phyloP scores from a whole-genome alignment of 2,113 vertebrate genomes.

The Pungitius pungitius region DNA sequence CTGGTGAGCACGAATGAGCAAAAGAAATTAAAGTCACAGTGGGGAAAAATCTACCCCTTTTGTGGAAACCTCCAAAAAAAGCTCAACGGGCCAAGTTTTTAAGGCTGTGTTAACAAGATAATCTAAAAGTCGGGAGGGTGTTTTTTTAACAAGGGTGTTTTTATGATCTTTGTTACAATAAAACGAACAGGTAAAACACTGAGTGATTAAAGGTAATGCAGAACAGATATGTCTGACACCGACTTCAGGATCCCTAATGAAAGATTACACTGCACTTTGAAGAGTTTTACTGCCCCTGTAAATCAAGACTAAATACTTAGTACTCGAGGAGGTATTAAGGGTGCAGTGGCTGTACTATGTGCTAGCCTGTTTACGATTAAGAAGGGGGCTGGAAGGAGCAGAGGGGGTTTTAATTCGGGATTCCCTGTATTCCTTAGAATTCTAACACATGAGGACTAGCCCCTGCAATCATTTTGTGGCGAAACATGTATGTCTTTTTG shows the following conservation, averaged over 20 bases:
- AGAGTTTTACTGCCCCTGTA: conserved; percentile 84
- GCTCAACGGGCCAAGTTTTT: conserved; percentile 61
- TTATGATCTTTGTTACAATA: conserved; percentile 83
- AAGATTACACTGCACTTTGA: conserved; percentile 86
- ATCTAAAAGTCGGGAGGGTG: conserved; percentile 74
- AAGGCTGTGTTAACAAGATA: conserved; percentile 80
- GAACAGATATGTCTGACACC: conserved; percentile 81
- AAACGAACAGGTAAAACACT: conserved; percentile 84
- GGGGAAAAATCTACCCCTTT: conserved; percentile 37
- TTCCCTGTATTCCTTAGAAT: conserved; percentile 68
- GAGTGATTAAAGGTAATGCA: conserved; percentile 86
- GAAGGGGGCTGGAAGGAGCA: conserved; percentile 60
- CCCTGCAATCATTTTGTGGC: conserved; percentile 54
- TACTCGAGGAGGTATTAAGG: conserved; percentile 86
- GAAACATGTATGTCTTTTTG: conserved; percentile 65
- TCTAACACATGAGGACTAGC: conserved; percentile 60
- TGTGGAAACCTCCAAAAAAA: conserved; percentile 29
- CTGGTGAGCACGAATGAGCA: conserved; percentile 13
- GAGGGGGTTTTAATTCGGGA: conserved; percentile 72
- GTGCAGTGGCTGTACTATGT: conserved; percentile 73
- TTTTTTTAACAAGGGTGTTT: conserved; percentile 82
- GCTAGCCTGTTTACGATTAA: conserved; percentile 81
- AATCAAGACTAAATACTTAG: conserved; percentile 86
- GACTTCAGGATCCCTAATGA: conserved; percentile 81
- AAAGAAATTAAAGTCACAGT: conserved; percentile 27